Evolutionary conservation across 2,797 vertebrate genomes (phyloP).

Genomic region (Coilia nasus): DNA sequence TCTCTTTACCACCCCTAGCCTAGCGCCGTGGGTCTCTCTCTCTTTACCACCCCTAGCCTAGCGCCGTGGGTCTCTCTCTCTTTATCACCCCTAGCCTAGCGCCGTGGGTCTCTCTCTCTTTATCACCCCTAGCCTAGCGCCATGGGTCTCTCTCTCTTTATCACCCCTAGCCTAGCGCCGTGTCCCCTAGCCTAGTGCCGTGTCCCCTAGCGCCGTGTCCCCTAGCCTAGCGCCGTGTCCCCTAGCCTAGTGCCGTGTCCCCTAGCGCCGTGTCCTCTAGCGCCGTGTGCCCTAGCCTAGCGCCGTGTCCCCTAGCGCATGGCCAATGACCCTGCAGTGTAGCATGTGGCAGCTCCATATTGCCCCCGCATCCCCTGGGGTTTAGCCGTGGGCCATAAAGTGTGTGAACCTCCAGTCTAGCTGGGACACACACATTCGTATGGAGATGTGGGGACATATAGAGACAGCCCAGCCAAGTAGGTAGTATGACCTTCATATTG

Average conservation of each 20-base stretch:
- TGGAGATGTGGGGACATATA: slow-evolving; percentile 69
- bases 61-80: too few relatives aligned
- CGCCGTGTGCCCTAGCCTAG: slow-evolving; percentile 30
- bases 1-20: slow-evolving; percentile 16
- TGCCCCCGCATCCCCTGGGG: slow-evolving; percentile 23
- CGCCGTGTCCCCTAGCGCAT: slow-evolving; percentile 58
- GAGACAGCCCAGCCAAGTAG: neutral
- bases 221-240: slow-evolving; percentile 38
- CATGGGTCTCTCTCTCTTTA: slow-evolving; percentile 29
- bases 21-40: too few relatives aligned
- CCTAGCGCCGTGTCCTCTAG: too few relatives aligned
- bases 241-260: too few relatives aligned
- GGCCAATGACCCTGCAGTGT: slow-evolving; percentile 54
- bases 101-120: too few relatives aligned
- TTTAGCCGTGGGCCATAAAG: slow-evolving; percentile 71
- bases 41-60: too few relatives aligned
- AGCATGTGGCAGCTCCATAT: slow-evolving; percentile 36
- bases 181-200: too few relatives aligned
- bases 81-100: too few relatives aligned
- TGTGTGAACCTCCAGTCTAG: slow-evolving; percentile 76
- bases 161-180: too few relatives aligned
- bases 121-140: too few relatives aligned
- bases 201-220: too few relatives aligned
- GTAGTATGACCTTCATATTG: too few relatives aligned
- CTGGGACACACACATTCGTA: slow-evolving; percentile 71